Conservation (phyloP, 1,140 invertebrate genomes). For the Heliconius congener region DNA sequence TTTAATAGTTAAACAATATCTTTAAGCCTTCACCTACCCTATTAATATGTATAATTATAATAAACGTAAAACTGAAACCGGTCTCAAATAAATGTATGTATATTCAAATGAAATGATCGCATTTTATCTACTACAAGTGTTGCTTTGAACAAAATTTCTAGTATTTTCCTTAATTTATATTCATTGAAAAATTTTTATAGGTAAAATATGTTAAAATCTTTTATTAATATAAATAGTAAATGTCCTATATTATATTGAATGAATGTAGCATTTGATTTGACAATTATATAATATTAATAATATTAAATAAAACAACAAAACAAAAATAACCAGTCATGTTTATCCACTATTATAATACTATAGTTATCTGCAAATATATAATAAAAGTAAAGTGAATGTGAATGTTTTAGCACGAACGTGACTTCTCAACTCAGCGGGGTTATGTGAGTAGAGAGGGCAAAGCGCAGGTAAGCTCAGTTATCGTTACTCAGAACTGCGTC, state of each 20-base stretch:
- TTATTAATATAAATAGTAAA: no score
- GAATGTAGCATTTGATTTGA: no score
- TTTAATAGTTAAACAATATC: not conserved
- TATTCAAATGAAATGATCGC: not conserved
- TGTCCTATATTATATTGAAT: no score
- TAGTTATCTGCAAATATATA: not conserved
- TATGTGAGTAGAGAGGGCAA: conserved; percentile 42
- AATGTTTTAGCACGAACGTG: conserved; percentile 31
- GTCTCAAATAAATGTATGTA: not conserved
- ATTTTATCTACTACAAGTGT: not conserved
- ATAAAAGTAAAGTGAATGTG: not conserved
- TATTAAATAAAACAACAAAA: not conserved
- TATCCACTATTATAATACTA: not conserved
- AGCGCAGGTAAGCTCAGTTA: conserved; percentile 56
- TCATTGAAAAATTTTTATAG: no score
- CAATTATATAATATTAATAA: no score
- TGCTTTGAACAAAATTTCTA: no score
- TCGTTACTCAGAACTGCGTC: conserved; percentile 51
- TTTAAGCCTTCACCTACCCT: not conserved
- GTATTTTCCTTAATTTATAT: not conserved
- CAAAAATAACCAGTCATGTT: not conserved
- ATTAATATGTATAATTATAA: not conserved
- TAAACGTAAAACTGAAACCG: not conserved
- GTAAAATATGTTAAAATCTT: no score
- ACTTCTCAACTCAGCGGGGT: conserved; percentile 46